Percentiles rank a stretch among this genome's conserved stretches.
Conservation (phyloP, 2,888 invertebrate genomes). For the Loripinus fragilis region DNA sequence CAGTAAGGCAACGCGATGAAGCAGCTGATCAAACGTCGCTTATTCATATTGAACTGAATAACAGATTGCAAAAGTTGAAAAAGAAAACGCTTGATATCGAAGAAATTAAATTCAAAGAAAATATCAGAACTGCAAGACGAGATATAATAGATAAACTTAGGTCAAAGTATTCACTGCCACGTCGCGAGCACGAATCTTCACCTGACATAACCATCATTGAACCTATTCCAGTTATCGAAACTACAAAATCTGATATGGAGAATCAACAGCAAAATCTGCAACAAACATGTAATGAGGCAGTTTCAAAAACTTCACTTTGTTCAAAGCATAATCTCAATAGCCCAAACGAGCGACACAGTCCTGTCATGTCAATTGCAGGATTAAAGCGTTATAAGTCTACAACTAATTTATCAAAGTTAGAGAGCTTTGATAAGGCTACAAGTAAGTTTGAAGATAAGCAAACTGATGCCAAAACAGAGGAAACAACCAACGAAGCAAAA, state of each 20-base stretch:
- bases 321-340: neutral
- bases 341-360: neutral
- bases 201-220: neutral
- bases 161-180: conserved; percentile 24
- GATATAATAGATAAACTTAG: conserved; percentile 51
- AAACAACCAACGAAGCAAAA: too few species aligned
- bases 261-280: neutral
- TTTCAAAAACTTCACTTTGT: neutral
- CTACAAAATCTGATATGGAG: neutral
- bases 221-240: too few species aligned
- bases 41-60: neutral
- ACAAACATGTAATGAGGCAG: neutral
- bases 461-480: neutral
- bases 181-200: neutral
- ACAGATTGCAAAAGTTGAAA: neutral
- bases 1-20: too few species aligned
- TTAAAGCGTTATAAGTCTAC: conserved; percentile 3
- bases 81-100: conserved; percentile 30
- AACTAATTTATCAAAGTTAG: conserved; percentile 3
- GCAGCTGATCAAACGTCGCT: neutral
- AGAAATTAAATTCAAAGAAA: conserved; percentile 50
- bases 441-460: neutral
- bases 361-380: conserved; percentile 8
- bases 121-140: conserved; percentile 43
- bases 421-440: conserved; percentile 1